A percentile compares a stretch with the other conserved stretches of the same genome.
phyloP scores from a whole-genome alignment of 2,113 vertebrate genomes.

The Pluvialis apricaria region DNA sequence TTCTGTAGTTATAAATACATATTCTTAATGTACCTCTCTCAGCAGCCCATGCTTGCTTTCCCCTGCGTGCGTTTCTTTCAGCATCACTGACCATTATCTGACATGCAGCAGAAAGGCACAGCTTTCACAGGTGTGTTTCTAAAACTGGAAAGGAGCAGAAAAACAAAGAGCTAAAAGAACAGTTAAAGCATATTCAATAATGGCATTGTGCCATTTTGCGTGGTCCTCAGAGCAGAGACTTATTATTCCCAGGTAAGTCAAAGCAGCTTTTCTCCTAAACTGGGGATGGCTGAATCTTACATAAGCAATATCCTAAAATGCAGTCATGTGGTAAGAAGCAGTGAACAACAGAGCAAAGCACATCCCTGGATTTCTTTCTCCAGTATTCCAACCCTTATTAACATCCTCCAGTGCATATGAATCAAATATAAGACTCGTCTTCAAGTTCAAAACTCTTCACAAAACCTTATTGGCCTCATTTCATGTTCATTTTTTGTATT shows the following conservation, averaged over 20 bases:
- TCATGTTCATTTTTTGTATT: not conserved
- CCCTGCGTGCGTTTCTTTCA: not conserved
- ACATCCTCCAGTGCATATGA: not conserved
- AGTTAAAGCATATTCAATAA: not conserved
- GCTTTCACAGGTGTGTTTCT: not conserved
- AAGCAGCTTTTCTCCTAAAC: not conserved
- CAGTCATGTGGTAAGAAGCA: not conserved
- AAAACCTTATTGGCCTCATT: not conserved
- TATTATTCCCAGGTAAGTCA: not conserved
- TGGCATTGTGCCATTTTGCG: not conserved
- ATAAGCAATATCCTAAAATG: not conserved
- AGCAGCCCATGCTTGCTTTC: not conserved
- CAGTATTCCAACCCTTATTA: not conserved
- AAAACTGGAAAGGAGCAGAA: not conserved
- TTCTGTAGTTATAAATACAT: not conserved
- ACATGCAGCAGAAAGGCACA: not conserved
- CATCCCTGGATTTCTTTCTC: not conserved
- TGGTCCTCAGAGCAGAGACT: not conserved
- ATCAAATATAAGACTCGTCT: not conserved
- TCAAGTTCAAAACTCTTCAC: not conserved
- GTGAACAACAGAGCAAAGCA: not conserved
- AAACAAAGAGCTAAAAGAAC: not conserved
- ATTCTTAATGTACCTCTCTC: not conserved
- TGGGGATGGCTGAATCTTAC: not conserved
- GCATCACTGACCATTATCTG: not conserved